Percentiles rank a stretch among this genome's conserved stretches.
Conservation (phyloP, 2,797 vertebrate species). For the Pagetopsis macropterus region DNA sequence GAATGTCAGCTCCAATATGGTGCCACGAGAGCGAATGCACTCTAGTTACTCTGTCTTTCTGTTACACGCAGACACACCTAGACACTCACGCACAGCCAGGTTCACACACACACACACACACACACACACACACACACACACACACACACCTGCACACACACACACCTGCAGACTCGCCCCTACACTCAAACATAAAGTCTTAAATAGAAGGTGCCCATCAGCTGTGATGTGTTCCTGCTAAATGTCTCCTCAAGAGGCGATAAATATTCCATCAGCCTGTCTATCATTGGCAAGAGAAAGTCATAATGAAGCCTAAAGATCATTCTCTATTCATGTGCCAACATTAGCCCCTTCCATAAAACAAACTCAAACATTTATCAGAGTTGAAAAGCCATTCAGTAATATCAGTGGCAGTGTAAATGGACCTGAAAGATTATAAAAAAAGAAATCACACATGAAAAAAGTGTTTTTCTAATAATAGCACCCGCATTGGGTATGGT, state of each 20-base stretch:
- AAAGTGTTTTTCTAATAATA: conserved; percentile 90
- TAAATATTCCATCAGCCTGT: conserved; percentile 91
- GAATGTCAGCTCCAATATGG: conserved; percentile 46
- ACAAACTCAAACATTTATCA: conserved; percentile 96
- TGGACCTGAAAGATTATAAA: conserved; percentile 23
- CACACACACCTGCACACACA: background rate
- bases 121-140: background rate
- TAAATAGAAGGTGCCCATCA: conserved; percentile 93
- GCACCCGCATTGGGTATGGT: conserved; percentile 86
- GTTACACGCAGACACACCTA: conserved; percentile 19
- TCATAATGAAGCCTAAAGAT: conserved; percentile 93
- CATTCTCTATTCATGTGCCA: conserved; percentile 94
- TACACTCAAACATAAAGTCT: conserved; percentile 66
- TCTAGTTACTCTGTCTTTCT: conserved; percentile 62
- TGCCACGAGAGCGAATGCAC: conserved; percentile 32
- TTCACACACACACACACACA: background rate
- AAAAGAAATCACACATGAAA: conserved; percentile 10
- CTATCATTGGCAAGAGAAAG: conserved; percentile 88
- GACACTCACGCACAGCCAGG: conserved; percentile 2
- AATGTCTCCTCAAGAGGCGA: conserved; percentile 88
- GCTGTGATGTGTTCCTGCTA: conserved; percentile 86
- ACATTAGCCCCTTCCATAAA: conserved; percentile 90
- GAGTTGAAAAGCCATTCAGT: conserved; percentile 87
- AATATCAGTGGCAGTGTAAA: conserved; percentile 78
- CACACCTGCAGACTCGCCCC: conserved; percentile 6